phyloP scores from a whole-genome alignment of 2,113 vertebrate genomes.

The Nothocercus nigrocapillus region DNA sequence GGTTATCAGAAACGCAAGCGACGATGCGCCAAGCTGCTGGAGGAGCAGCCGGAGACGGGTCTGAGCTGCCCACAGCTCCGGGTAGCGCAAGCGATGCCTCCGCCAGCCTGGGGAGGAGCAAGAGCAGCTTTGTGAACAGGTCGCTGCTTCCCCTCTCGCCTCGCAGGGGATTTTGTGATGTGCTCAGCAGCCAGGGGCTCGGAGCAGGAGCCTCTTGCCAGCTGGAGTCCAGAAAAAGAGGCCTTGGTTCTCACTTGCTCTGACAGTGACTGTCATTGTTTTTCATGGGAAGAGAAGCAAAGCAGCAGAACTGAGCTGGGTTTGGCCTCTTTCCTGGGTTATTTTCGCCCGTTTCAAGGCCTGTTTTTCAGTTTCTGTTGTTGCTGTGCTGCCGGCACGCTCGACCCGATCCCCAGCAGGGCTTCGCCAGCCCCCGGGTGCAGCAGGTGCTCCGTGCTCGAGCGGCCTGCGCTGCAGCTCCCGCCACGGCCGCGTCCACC shows the following conservation, averaged over 20 bases:
- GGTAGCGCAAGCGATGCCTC: not conserved
- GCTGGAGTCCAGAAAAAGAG: not conserved
- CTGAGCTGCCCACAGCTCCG: not conserved
- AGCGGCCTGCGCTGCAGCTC: not conserved
- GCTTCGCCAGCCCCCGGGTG: not conserved
- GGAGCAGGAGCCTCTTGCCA: not conserved
- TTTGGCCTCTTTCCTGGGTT: slow-evolving; percentile 34
- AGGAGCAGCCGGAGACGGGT: not conserved
- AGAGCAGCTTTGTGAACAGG: not conserved
- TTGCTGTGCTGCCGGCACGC: not conserved
- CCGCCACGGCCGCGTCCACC: rapidly evolving
- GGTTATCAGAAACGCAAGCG: not conserved
- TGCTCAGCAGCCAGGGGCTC: not conserved
- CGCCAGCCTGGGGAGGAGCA: not conserved
- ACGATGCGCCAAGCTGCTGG: not conserved
- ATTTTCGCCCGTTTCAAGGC: not conserved
- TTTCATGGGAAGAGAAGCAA: slow-evolving; percentile 46
- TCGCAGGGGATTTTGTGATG: not conserved
- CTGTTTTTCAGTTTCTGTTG: not conserved
- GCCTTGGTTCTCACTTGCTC: slow-evolving; percentile 11
- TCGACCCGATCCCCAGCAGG: not conserved
- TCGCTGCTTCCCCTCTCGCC: not conserved
- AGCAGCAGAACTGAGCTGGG: not conserved
- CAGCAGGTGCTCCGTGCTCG: not conserved
- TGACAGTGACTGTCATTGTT: slow-evolving; percentile 35